Conservation (phyloP, 2,888 invertebrate genomes). For the Caenorhabditis wallacei region DNA sequence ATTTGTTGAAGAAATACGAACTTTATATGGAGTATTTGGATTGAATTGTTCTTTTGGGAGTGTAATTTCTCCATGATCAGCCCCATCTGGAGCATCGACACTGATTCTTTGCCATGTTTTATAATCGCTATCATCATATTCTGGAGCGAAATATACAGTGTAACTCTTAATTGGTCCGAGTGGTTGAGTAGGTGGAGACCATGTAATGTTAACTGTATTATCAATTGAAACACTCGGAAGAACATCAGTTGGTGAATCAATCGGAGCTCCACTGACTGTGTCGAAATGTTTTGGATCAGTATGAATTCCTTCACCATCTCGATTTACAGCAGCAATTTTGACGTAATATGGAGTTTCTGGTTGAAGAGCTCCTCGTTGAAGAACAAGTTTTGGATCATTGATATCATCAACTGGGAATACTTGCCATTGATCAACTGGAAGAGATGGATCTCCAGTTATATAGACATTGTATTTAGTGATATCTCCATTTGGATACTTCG, state of each 20-base stretch:
- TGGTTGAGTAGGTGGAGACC: constrained; percentile 79
- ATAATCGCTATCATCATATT: constrained; percentile 76
- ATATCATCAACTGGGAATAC: constrained; percentile 69
- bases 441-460: constrained; percentile 81
- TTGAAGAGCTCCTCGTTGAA: constrained; percentile 80
- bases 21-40: constrained; percentile 77
- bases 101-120: constrained; percentile 79
- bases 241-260: constrained; percentile 80
- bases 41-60: constrained; percentile 78
- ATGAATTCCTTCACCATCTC: constrained; percentile 78
- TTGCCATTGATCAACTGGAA: constrained; percentile 82
- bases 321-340: constrained; percentile 79
- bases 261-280: constrained; percentile 81
- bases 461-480: constrained; percentile 81
- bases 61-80: constrained; percentile 71
- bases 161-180: constrained; percentile 78
- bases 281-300: constrained; percentile 78
- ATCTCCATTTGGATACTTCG: constrained; percentile 81
- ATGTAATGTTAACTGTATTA: constrained; percentile 80
- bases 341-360: constrained; percentile 82
- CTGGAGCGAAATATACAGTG: constrained; percentile 80
- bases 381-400: constrained; percentile 74
- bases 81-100: constrained; percentile 67
- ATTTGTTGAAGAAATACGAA: constrained; percentile 80
- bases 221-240: constrained; percentile 77